Conservation (phyloP, 2,113 vertebrate genomes). For the Atractosteus spatula region DNA sequence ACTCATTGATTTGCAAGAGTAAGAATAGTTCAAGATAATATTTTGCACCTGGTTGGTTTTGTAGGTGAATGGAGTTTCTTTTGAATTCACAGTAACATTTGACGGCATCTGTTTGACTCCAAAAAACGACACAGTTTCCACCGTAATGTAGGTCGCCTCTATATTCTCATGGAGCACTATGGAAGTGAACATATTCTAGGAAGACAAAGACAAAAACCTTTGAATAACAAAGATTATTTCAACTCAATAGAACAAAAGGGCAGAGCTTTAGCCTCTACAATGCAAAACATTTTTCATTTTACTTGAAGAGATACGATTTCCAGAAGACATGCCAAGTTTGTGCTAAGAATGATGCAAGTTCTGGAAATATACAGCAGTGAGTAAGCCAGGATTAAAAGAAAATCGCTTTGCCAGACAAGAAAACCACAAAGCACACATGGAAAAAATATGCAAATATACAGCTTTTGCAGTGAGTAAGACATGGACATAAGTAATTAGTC, state of each 20-base stretch:
- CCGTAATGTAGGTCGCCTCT: conserved; percentile 62
- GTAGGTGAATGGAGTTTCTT: conserved; percentile 70
- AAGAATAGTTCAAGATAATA: not conserved
- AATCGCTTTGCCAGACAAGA: conserved; percentile 30
- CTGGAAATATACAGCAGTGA: conserved; percentile 35
- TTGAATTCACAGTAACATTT: conserved; percentile 70
- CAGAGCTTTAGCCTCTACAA: not conserved
- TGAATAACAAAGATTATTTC: not conserved
- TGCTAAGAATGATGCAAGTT: conserved; percentile 41
- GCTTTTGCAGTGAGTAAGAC: too few relatives aligned
- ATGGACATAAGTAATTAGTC: too few relatives aligned
- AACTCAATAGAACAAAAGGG: not conserved
- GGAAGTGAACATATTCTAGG: conserved; percentile 73
- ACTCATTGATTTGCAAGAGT: too few relatives aligned
- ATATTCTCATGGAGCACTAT: conserved; percentile 60
- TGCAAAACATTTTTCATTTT: not conserved
- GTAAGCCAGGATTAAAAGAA: conserved; percentile 41
- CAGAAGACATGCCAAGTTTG: conserved; percentile 23
- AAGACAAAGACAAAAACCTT: not conserved
- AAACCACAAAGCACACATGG: conserved; percentile 30
- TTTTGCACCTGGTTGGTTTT: conserved; percentile 66
- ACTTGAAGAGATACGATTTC: conserved; percentile 17
- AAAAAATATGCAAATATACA: conserved; percentile 28
- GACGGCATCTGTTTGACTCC: conserved; percentile 66
- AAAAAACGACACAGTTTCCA: conserved; percentile 67